These are phyloP conservation scores for Charina bottae DNA, from an alignment of 2,113 vertebrate genomes.

Conservation along the genomic window DNA sequence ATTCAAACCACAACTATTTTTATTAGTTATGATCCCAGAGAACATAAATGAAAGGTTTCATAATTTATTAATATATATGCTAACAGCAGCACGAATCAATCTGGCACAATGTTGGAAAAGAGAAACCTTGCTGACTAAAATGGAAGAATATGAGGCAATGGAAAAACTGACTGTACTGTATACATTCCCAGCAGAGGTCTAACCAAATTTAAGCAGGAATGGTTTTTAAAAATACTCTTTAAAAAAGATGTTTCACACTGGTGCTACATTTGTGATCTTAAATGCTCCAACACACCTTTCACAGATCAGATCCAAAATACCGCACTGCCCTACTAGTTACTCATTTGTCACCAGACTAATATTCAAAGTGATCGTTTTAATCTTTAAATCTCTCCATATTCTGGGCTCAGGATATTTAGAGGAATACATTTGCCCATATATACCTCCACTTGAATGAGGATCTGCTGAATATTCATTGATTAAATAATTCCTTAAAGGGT, in stretches of 20 bases:
- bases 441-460: background rate
- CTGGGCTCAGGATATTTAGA: background rate
- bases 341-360: background rate
- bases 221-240: background rate
- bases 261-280: background rate
- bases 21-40: background rate
- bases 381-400: background rate
- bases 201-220: background rate
- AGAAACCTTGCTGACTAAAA: background rate
- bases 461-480: background rate
- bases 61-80: background rate
- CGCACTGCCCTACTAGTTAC: background rate
- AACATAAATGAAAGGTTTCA: background rate
- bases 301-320: background rate
- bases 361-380: background rate
- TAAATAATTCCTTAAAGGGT: background rate
- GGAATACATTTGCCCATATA: background rate
- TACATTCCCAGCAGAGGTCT: background rate
- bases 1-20: background rate
- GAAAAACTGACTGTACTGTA: background rate
- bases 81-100: background rate
- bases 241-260: background rate
- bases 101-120: background rate
- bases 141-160: background rate
- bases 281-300: background rate